Percentiles rank a stretch among this genome's conserved stretches.
These are phyloP conservation scores for Melanerpes aurifrons DNA, from an alignment of 2,113 vertebrate species.

Conservation along the genomic window DNA sequence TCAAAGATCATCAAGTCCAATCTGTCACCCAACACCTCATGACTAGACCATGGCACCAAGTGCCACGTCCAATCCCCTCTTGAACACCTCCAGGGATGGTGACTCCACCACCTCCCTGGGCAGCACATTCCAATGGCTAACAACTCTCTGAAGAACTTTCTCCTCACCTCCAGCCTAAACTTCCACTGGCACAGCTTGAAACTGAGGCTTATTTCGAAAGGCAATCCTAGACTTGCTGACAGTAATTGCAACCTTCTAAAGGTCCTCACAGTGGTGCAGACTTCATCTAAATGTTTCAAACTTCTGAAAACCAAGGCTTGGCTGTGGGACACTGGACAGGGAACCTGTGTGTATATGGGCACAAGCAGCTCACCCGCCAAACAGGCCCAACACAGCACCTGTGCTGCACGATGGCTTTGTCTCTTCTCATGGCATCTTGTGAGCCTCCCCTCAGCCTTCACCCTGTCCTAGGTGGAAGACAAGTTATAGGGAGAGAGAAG, in stretches of 20 bases:
- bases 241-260: background rate
- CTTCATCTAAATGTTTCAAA: background rate
- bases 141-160: too few species aligned
- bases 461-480: background rate
- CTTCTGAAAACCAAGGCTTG: background rate
- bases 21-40: too few species aligned
- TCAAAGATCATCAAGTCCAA: too few species aligned
- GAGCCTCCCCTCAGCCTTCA: background rate
- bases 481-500: background rate
- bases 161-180: too few species aligned
- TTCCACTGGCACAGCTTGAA: too few species aligned
- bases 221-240: background rate
- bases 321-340: background rate
- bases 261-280: background rate
- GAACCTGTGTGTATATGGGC: background rate
- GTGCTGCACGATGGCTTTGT: background rate
- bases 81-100: too few species aligned
- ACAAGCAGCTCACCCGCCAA: accelerated
- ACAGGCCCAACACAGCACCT: background rate
- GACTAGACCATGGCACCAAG: too few species aligned
- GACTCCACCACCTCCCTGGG: too few species aligned
- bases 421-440: background rate
- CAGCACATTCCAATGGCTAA: too few species aligned
- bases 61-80: too few species aligned
- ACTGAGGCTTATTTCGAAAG: background rate